Evolutionary conservation across 92 coral and sea anemone genomes (phyloP).

Genomic region (Palythoa heliodiscus): DNA sequence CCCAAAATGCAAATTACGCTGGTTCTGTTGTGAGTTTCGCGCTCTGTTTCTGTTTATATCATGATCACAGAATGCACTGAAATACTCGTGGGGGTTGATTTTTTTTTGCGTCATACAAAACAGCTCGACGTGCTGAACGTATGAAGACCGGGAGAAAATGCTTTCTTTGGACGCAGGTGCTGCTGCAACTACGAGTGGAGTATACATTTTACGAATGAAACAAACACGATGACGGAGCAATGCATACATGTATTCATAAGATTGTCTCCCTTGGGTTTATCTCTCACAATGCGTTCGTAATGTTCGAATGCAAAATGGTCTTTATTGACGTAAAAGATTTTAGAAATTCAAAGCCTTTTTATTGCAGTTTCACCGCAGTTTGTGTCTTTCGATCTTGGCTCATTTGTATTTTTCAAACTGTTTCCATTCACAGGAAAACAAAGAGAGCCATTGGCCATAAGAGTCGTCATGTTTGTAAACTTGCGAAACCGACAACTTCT

Average conservation of each 20-base stretch:
- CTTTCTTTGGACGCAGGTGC: conserved; percentile 21
- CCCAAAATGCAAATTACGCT: conserved; percentile 94
- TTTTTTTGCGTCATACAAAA: neutral
- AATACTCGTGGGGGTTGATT: conserved; percentile 35
- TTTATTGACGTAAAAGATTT: neutral
- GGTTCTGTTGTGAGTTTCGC: conserved; percentile 83
- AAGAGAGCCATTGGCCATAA: neutral
- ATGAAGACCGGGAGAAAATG: neutral
- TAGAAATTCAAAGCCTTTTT: conserved; percentile 1
- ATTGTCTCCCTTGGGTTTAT: conserved; percentile 27
- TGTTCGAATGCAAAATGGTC: conserved; percentile 18
- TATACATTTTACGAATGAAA: conserved; percentile 20
- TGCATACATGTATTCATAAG: conserved; percentile 25
- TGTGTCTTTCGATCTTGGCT: conserved; percentile 17
- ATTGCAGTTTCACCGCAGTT: conserved; percentile 29
- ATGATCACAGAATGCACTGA: conserved; percentile 9
- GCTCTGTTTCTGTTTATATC: conserved; percentile 67
- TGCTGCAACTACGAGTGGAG: neutral
- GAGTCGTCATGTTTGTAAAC: conserved; percentile 34
- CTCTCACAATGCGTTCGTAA: neutral
- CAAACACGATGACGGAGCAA: conserved; percentile 23
- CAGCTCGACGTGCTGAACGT: neutral
- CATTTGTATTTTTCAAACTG: neutral
- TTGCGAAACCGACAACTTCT: conserved; percentile 3
- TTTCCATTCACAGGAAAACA: conserved; percentile 24